Percentiles rank a stretch among this genome's conserved stretches.
These are phyloP conservation scores for Phyllostomus hastatus DNA, from an alignment of 2,113 vertebrate genomes.

Conservation along the genomic window DNA sequence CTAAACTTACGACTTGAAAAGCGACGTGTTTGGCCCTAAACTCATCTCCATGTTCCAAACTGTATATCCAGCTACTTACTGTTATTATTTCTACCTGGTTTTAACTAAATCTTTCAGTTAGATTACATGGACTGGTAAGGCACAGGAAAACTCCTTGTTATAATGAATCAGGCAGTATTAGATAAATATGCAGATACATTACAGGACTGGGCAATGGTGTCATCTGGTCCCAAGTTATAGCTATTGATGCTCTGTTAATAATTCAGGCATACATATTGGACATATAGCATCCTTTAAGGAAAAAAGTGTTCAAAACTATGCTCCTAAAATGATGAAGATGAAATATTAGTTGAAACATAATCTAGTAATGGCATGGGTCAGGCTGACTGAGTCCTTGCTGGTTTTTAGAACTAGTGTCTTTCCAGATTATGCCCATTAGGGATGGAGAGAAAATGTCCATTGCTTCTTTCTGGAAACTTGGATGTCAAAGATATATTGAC, in stretches of 20 bases:
- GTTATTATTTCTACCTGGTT: not conserved
- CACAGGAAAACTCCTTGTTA: not conserved
- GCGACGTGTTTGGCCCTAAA: not conserved
- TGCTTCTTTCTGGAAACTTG: not conserved
- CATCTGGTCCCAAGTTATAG: conserved; percentile 65
- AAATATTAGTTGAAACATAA: conserved; percentile 63
- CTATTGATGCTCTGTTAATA: conserved; percentile 72
- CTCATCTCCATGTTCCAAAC: not conserved
- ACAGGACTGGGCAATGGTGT: conserved; percentile 49
- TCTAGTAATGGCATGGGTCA: conserved; percentile 56
- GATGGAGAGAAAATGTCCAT: not conserved
- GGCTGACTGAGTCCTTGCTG: conserved; percentile 64
- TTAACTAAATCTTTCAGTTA: conserved; percentile 32
- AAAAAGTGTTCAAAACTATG: conserved; percentile 63
- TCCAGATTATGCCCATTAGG: conserved; percentile 48
- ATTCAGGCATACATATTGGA: conserved; percentile 49
- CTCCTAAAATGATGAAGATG: conserved; percentile 55
- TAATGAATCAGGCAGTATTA: conserved; percentile 24
- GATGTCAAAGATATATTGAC: not conserved
- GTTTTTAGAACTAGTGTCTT: conserved; percentile 65
- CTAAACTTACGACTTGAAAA: not conserved
- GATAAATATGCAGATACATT: conserved; percentile 41
- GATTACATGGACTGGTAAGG: not conserved
- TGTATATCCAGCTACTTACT: not conserved
- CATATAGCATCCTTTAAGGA: conserved; percentile 62